phyloP scores from a whole-genome alignment of 2,113 vertebrate species.

The Alces alces region DNA sequence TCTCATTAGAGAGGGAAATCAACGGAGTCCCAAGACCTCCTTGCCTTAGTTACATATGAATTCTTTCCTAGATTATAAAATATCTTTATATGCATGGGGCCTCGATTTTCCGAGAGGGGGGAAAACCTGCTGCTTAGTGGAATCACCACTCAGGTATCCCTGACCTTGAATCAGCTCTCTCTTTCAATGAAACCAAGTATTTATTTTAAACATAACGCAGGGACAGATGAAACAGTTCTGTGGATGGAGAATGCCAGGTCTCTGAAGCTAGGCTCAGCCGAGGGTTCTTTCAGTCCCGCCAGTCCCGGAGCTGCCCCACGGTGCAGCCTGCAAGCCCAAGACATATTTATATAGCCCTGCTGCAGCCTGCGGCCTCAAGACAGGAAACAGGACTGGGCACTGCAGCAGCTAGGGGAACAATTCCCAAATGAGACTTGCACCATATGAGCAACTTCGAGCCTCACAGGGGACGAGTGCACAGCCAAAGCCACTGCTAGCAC shows the following conservation, averaged over 20 bases:
- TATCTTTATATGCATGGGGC: not conserved
- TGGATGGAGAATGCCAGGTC: not conserved
- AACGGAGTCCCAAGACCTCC: not conserved
- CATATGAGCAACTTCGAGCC: not conserved
- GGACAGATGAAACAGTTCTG: not conserved
- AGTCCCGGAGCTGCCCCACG: not conserved
- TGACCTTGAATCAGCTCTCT: not conserved
- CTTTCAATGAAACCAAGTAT: not conserved
- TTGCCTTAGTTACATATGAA: too few relatives aligned
- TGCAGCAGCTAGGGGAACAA: not conserved
- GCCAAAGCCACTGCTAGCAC: not conserved
- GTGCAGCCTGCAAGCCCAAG: not conserved
- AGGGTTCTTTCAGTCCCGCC: not conserved
- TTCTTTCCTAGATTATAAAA: not conserved
- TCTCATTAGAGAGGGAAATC: not conserved
- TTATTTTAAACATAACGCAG: not conserved
- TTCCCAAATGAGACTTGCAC: not conserved
- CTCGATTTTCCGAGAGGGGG: not conserved
- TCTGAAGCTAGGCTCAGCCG: not conserved
- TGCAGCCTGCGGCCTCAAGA: not conserved
- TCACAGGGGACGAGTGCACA: not conserved
- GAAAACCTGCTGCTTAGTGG: not conserved
- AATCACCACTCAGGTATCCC: not conserved
- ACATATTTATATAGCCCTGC: fast-evolving
- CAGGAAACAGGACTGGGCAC: not conserved